Percentiles rank a stretch among this genome's conserved stretches.
Conservation (phyloP, 2,888 invertebrate species). For the Bembecia ichneumoniformis region DNA sequence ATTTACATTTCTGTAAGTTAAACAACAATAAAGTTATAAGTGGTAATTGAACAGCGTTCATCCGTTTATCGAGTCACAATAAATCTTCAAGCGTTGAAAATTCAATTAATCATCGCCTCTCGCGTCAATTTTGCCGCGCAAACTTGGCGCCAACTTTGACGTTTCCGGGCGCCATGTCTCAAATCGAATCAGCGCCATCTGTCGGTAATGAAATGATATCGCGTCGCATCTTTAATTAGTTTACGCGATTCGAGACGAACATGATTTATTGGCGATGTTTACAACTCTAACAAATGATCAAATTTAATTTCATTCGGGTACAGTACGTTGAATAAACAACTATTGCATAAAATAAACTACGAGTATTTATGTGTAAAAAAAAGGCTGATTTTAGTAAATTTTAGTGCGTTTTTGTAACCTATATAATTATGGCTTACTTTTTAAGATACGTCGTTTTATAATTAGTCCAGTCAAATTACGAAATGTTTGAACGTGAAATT, state of each 20-base stretch:
- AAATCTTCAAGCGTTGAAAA: conserved; percentile 54
- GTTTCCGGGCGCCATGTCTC: conserved; percentile 29
- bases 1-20: no score
- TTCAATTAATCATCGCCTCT: conserved; percentile 45
- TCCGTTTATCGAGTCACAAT: conserved; percentile 42
- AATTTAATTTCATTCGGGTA: conserved; percentile 3
- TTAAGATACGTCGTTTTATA: no score
- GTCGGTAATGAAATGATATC: conserved; percentile 65
- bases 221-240: conserved; percentile 52
- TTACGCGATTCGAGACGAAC: conserved; percentile 41
- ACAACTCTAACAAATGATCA: conserved; percentile 10
- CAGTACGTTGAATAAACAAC: no score
- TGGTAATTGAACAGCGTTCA: background rate
- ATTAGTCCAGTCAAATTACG: no score
- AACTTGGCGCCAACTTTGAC: conserved; percentile 41
- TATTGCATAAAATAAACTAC: no score
- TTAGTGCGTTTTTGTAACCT: no score
- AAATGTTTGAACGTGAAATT: no score
- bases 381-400: no score
- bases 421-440: no score
- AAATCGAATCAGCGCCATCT: conserved; percentile 49
- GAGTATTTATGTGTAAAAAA: no score
- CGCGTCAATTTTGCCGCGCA: conserved; percentile 35
- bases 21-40: background rate
- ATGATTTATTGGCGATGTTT: conserved; percentile 25